These are phyloP conservation scores for Sebastes itinus DNA, from an alignment of 2,797 vertebrate species.

Conservation along the genomic window DNA sequence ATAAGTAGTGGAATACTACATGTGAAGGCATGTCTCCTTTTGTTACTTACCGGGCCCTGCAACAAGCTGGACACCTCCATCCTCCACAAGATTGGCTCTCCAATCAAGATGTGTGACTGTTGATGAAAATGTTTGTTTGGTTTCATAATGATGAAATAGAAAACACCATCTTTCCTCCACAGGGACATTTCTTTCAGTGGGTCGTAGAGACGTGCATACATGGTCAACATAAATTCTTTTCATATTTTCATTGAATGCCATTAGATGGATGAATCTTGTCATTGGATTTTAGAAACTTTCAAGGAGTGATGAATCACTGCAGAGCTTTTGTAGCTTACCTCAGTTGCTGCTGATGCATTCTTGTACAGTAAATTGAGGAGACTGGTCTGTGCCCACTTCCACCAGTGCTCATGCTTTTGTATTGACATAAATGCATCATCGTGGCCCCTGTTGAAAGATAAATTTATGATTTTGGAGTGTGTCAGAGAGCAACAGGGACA, in stretches of 20 bases:
- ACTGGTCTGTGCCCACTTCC: slow-evolving; percentile 77
- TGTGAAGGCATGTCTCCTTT: not conserved
- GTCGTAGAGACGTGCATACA: not conserved
- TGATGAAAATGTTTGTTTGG: not conserved
- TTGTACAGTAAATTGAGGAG: slow-evolving; percentile 76
- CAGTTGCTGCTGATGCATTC: not conserved
- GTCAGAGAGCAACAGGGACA: not conserved
- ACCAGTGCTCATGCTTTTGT: slow-evolving; percentile 78
- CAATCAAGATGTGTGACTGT: slow-evolving; percentile 72
- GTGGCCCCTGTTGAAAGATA: slow-evolving; percentile 55
- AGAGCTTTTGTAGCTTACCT: slow-evolving; percentile 56
- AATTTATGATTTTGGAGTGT: not conserved
- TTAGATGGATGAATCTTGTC: not conserved
- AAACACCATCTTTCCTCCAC: not conserved
- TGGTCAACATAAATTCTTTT: not conserved
- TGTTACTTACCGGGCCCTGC: slow-evolving; percentile 55
- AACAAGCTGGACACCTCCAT: slow-evolving; percentile 12
- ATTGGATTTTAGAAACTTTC: not conserved
- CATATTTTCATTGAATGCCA: not conserved
- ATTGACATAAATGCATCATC: slow-evolving; percentile 58
- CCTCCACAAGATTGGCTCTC: slow-evolving; percentile 74
- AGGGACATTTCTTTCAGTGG: not conserved
- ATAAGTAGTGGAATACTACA: not conserved
- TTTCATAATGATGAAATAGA: not conserved
- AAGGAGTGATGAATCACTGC: not conserved